phyloP scores from a whole-genome alignment of 2,113 vertebrate genomes.

The Chamaetylas fuelleborni region DNA sequence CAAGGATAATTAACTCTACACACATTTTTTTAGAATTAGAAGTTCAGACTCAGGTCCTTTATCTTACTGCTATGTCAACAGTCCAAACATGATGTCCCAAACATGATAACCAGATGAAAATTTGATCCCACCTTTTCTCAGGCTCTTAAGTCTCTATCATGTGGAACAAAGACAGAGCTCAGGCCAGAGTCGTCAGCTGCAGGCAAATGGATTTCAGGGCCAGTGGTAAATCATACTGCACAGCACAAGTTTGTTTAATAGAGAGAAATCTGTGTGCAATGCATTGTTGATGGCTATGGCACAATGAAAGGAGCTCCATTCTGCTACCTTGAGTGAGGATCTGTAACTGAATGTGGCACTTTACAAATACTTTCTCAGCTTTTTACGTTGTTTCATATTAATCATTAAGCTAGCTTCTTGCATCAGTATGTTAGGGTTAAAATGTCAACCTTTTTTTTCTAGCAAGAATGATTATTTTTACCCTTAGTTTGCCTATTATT shows the following conservation, averaged over 20 bases:
- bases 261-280: neutral
- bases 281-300: neutral
- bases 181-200: fast-evolving
- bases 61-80: neutral
- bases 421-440: neutral
- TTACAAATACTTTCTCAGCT: neutral
- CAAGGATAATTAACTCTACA: neutral
- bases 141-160: neutral
- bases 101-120: neutral
- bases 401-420: neutral
- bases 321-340: neutral
- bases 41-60: neutral
- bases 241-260: neutral
- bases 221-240: neutral
- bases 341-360: neutral
- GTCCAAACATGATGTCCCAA: neutral
- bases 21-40: neutral
- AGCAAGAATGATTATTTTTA: neutral
- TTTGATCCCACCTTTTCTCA: neutral
- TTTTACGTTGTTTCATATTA: neutral
- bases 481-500: neutral
- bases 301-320: neutral
- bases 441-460: neutral
- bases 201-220: neutral
- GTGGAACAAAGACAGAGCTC: neutral